A percentile compares a stretch with the other conserved stretches of the same genome.
These are phyloP conservation scores for Lathronympha strigana DNA, from an alignment of 2,888 invertebrate genomes.

Conservation along the genomic window DNA sequence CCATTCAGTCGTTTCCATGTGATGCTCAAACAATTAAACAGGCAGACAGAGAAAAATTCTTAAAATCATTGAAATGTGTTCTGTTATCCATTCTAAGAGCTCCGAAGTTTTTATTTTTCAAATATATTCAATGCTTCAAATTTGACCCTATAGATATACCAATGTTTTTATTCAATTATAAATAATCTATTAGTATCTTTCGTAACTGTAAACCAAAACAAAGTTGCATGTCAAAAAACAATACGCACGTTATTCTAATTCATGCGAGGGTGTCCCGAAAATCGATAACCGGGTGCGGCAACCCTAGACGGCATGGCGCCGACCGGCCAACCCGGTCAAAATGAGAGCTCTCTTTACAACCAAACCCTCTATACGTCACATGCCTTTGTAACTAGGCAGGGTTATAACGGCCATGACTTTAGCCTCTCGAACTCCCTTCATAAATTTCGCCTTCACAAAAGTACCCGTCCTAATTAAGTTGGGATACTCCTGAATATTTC, in stretches of 20 bases:
- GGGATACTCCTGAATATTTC: conserved; percentile 70
- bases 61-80: no score
- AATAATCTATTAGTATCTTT: neutral
- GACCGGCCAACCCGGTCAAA: conserved; percentile 70
- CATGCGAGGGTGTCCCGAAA: conserved; percentile 51
- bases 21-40: no score
- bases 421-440: conserved; percentile 58
- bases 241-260: conserved; percentile 48
- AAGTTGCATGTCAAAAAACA: conserved; percentile 46
- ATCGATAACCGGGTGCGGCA: conserved; percentile 63
- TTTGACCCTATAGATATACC: no score
- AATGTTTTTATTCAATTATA: neutral
- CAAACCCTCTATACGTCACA: conserved; percentile 68
- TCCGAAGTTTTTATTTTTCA: no score
- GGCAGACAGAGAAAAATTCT: no score
- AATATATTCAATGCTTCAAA: no score
- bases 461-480: conserved; percentile 69
- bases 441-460: conserved; percentile 67
- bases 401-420: conserved; percentile 65
- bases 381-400: conserved; percentile 57
- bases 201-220: conserved; percentile 43
- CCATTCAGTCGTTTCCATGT: no score
- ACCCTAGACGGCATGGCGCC: conserved; percentile 73
- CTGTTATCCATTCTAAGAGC: no score
- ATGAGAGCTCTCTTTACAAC: conserved; percentile 65